A percentile compares a stretch with the other conserved stretches of the same genome.
These are phyloP conservation scores for Loris lydekkerianus DNA, from an alignment of 2,797 vertebrate genomes.

Conservation along the genomic window DNA sequence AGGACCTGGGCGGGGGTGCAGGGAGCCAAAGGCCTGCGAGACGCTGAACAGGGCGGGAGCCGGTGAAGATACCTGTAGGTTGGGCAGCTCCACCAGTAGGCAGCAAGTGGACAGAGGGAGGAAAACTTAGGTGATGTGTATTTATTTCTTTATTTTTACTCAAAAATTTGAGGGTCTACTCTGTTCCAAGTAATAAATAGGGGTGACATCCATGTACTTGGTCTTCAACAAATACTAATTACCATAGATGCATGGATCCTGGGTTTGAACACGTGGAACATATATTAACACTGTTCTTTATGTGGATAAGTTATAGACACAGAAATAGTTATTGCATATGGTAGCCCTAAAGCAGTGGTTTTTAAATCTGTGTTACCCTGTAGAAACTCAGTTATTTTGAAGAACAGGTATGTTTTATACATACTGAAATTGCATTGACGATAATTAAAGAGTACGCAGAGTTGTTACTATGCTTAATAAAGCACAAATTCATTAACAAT, in stretches of 20 bases:
- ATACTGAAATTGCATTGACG: neutral
- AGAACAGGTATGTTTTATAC: neutral
- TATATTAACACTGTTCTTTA: neutral
- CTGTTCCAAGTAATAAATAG: neutral
- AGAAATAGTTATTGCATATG: neutral
- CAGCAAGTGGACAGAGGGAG: neutral
- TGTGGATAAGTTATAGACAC: neutral
- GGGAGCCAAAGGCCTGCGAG: neutral
- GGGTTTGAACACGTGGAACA: neutral
- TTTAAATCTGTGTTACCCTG: neutral
- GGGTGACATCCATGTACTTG: neutral
- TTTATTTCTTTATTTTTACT: neutral
- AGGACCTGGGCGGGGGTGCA: neutral
- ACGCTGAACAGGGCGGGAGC: neutral
- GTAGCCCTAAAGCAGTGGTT: neutral
- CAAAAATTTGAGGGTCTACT: neutral
- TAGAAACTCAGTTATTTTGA: neutral
- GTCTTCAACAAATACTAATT: neutral
- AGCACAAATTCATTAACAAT: constrained; percentile 13
- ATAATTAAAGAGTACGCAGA: neutral
- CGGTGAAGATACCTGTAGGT: neutral
- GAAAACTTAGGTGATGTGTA: neutral
- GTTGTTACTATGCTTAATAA: constrained; percentile 20
- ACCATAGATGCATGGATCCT: neutral
- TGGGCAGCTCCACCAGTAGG: neutral